These are phyloP conservation scores for Tetraodon nigroviridis DNA, from an alignment of 2,113 vertebrate species.

Conservation along the genomic window DNA sequence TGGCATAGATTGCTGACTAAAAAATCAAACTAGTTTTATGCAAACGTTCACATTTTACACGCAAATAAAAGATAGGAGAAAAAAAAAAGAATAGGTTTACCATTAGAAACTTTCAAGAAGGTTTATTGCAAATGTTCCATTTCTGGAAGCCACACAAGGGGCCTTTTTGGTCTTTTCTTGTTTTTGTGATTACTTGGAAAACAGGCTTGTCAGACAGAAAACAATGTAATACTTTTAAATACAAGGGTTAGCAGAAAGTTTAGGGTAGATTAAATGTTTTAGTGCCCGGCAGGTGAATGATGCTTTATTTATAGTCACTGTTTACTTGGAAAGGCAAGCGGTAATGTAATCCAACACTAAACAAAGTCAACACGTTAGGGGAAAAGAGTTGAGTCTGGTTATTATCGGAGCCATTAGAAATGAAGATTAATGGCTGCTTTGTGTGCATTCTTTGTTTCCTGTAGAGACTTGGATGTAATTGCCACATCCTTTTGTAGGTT, in stretches of 20 bases:
- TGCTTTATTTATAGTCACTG: not conserved
- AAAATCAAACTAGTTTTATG: no score
- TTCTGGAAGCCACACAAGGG: no score
- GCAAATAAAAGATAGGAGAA: no score
- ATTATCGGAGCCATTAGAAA: not conserved
- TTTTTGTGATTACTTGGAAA: not conserved
- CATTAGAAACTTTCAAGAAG: no score
- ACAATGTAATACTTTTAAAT: not conserved
- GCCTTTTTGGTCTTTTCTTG: not conserved
- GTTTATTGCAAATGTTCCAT: no score
- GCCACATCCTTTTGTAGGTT: constrained; percentile 3
- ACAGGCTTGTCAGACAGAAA: not conserved
- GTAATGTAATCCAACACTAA: not conserved
- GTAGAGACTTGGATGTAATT: not conserved
- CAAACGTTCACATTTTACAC: no score
- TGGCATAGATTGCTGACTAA: no score
- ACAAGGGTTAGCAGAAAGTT: not conserved
- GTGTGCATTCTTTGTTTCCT: constrained; percentile 3
- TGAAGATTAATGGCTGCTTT: not conserved
- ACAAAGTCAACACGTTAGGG: not conserved
- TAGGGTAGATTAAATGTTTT: constrained; percentile 1
- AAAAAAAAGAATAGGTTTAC: no score
- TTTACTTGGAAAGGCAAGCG: constrained; percentile 16
- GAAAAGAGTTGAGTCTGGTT: not conserved
- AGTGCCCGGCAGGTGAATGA: constrained; percentile 1